Evolutionary conservation across 1,140 invertebrate species (phyloP).

Genomic region (Eupeodes corollae): DNA sequence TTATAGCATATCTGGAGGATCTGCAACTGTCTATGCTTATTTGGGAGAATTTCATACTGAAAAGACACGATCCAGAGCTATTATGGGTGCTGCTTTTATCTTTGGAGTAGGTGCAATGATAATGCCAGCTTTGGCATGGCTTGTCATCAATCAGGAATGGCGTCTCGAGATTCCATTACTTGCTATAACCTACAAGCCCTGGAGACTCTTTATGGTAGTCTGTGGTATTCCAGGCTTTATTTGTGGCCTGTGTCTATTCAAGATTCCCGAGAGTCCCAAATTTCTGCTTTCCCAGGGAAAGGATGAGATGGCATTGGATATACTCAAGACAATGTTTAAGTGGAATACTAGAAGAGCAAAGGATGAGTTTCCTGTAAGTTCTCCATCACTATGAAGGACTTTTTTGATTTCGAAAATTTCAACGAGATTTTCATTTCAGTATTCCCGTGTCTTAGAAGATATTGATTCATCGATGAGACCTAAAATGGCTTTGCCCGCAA

Average conservation of each 20-base stretch:
- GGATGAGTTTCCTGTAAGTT: constrained; percentile 1
- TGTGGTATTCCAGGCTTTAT: constrained; percentile 2
- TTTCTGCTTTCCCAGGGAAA: constrained; percentile 50
- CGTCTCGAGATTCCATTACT: not conserved
- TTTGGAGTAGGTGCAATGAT: constrained; percentile 6
- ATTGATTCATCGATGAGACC: not conserved
- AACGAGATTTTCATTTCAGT: not conserved
- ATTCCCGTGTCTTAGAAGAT: not conserved
- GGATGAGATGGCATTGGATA: constrained; percentile 43
- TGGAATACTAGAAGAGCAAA: constrained; percentile 41
- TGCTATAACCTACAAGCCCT: constrained; percentile 5
- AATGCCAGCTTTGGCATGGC: constrained; percentile 2
- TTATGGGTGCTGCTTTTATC: constrained; percentile 17
- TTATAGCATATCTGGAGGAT: constrained; percentile 13
- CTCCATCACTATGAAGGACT: too few species aligned
- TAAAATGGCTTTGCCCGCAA: not conserved
- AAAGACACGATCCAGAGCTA: constrained; percentile 9
- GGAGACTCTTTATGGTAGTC: constrained; percentile 4
- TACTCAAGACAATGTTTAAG: constrained; percentile 46
- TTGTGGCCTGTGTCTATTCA: constrained; percentile 35
- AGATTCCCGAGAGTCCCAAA: constrained; percentile 60
- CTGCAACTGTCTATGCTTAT: constrained; percentile 14
- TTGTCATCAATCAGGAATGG: constrained; percentile 6
- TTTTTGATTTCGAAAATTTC: not conserved
- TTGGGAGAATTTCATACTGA: constrained; percentile 14